Evolutionary conservation across 2,113 vertebrate genomes (phyloP).

Genomic region (Apodemus speciosus): DNA sequence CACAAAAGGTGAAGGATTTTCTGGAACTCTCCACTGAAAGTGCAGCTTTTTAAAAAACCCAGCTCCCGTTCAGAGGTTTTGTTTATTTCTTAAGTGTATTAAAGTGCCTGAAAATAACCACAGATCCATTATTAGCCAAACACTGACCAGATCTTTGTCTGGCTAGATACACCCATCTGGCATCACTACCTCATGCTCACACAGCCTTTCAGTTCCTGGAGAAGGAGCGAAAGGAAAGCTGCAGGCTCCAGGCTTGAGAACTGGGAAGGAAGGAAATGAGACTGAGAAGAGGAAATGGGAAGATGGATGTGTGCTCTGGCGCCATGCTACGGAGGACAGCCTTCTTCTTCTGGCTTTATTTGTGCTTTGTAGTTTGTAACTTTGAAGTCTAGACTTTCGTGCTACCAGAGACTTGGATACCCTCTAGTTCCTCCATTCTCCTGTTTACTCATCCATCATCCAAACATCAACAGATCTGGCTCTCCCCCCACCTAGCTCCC

Average conservation of each 20-base stretch:
- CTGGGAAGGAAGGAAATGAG: background rate
- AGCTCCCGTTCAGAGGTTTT: background rate
- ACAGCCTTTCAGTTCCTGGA: background rate
- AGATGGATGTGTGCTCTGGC: background rate
- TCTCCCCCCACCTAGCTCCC: background rate
- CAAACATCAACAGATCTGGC: background rate
- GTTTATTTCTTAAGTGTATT: slow-evolving; percentile 28
- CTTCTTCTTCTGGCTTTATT: background rate
- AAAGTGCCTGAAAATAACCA: slow-evolving; percentile 7
- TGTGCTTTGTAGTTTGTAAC: background rate
- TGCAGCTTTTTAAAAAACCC: background rate
- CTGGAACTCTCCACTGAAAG: slow-evolving; percentile 21
- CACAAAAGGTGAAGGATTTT: background rate
- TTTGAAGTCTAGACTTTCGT: background rate
- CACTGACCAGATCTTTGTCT: background rate
- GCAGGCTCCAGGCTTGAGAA: background rate
- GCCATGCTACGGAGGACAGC: background rate
- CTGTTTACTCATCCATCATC: background rate
- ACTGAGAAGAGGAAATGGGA: background rate
- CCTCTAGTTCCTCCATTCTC: background rate
- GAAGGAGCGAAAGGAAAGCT: slow-evolving; percentile 7
- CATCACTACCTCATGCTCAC: background rate
- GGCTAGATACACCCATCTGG: background rate
- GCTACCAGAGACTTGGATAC: background rate
- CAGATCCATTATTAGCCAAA: background rate